Conservation (phyloP, 1,140 invertebrate genomes). For the Xylocopa sonorina region DNA sequence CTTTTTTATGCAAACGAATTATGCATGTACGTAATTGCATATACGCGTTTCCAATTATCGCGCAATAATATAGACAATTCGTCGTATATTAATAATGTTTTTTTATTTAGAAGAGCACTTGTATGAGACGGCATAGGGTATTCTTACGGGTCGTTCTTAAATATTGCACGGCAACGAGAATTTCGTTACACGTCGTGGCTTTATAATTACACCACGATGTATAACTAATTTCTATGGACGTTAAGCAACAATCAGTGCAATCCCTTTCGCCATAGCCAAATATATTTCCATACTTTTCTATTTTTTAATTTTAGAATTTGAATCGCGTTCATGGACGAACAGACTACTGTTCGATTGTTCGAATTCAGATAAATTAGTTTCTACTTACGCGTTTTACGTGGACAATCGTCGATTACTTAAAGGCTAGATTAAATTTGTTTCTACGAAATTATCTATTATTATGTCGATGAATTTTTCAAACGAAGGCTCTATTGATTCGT, state of each 20-base stretch:
- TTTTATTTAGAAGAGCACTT: constrained; percentile 76
- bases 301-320: background rate
- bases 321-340: constrained; percentile 2
- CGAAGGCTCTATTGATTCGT: constrained; percentile 16
- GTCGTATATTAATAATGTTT: constrained; percentile 52
- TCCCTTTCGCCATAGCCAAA: background rate
- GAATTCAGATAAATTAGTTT: background rate
- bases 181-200: constrained; percentile 8
- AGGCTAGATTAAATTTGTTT: constrained; percentile 12
- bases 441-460: background rate
- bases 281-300: no score
- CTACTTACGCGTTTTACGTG: background rate
- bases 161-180: constrained; percentile 35
- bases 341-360: background rate
- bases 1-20: constrained; percentile 36
- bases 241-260: constrained; percentile 22
- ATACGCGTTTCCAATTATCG: constrained; percentile 41
- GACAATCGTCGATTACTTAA: constrained; percentile 18
- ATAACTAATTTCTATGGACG: constrained; percentile 29
- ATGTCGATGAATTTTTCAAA: constrained; percentile 31
- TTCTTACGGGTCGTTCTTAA: constrained; percentile 39
- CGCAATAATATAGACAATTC: constrained; percentile 45
- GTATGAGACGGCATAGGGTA: constrained; percentile 76
- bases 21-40: constrained; percentile 25
- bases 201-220: constrained; percentile 15